Evolutionary conservation across 2,888 invertebrate species (phyloP), one percentile per base, ranked within the genome.

Genomic region (Boloria selene): DNA sequence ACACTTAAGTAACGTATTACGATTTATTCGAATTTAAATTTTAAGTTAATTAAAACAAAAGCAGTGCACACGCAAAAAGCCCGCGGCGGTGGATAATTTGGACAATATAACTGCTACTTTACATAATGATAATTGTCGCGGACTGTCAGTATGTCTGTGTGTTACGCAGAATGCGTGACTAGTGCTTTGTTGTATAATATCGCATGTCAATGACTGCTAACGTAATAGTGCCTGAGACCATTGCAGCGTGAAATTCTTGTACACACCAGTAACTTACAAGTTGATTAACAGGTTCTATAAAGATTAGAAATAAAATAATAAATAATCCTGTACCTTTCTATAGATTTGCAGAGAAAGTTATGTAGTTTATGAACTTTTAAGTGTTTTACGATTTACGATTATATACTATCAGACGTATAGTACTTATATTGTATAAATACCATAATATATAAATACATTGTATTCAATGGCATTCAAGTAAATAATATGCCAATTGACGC

Each of bases 161-260:
- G 54, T 61, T 65, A 65, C 60, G 65, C 53, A 60, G 49, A 59
- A 47, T 49, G 60, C 47, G 53, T 59, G 62, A 63, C 62, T 26
- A 17, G 16, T 47, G 62, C 38, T 38, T 49, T 38, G 59, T 59
- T 59, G 59, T 59, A 59, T 59, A 59, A 59, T 31, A 50, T 49
- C 17, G 59, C 59, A 38, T 59, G 59, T 50, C 31, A 31, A 47
- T 50, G 53, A 38, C 53, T 53, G 59, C 49, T 17, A 59, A 59
- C 59, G 59, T 59, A 49, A 50, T 47, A 49, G 5, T 49, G 47
- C 47, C 10, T 49, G 47, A 17, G 16, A 18, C 31, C 16, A 7
- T 14, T 59, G 59, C 49, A 59, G 31, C 59, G 59, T 59, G 17
- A 58, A 58, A 3, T 38, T 38, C 31, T 59, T 59, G 17, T 49